These are phyloP conservation scores for Phrynocephalus vlangalii DNA, from an alignment of 2,797 vertebrate species.

Conservation along the genomic window DNA sequence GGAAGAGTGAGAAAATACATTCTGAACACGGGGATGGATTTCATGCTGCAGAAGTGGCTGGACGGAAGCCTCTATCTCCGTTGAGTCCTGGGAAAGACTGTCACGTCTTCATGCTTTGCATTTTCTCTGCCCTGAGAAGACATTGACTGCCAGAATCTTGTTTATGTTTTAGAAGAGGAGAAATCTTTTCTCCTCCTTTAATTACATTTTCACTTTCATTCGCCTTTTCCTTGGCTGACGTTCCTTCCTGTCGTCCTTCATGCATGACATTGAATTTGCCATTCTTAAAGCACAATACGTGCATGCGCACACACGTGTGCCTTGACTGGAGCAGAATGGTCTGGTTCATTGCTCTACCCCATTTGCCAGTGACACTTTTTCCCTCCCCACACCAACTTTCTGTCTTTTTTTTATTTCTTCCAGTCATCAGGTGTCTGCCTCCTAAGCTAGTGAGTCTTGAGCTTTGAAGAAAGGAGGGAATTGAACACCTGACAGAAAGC, in stretches of 20 bases:
- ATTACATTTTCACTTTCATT: slow-evolving; percentile 57
- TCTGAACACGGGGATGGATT: background rate
- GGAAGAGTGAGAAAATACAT: background rate
- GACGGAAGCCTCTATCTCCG: background rate
- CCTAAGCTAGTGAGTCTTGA: background rate
- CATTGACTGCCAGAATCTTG: slow-evolving; percentile 44
- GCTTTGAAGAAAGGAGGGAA: background rate
- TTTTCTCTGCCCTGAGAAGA: slow-evolving; percentile 16
- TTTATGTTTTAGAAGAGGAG: slow-evolving; percentile 55
- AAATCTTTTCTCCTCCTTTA: slow-evolving; percentile 52
- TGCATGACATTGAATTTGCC: slow-evolving; percentile 30
- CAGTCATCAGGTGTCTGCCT: background rate
- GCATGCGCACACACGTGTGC: too few relatives aligned
- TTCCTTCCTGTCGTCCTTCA: slow-evolving; percentile 56
- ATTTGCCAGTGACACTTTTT: background rate
- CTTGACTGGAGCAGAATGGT: background rate
- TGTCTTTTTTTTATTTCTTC: background rate
- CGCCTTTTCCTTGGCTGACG: slow-evolving; percentile 29
- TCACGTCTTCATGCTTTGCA: background rate
- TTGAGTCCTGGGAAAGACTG: slow-evolving; percentile 4
- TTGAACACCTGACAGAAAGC: background rate
- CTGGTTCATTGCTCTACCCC: background rate
- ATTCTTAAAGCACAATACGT: background rate
- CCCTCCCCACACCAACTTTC: background rate
- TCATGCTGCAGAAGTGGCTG: accelerated